Conservation (phyloP, 2,888 invertebrate genomes). For the Eristalis pertinax region DNA sequence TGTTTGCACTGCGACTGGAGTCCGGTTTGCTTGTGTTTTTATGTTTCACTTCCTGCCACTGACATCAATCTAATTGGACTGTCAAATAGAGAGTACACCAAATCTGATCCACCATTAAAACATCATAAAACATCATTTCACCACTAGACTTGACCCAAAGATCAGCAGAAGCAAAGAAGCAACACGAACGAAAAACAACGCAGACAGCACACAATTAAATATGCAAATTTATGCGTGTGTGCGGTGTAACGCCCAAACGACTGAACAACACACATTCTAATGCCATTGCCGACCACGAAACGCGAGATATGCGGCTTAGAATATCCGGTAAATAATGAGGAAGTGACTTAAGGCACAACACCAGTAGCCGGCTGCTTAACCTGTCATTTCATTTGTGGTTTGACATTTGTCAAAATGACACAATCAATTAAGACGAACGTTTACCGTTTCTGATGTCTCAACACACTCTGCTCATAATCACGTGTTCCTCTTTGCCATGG, state of each 20-base stretch:
- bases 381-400: neutral
- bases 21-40: neutral
- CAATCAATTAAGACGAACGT: neutral
- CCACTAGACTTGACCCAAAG: neutral
- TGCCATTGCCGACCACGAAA: neutral
- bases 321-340: neutral
- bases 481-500: neutral
- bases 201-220: neutral
- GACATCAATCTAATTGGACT: neutral
- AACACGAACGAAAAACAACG: neutral
- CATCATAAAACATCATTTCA: no score
- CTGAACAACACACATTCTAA: neutral
- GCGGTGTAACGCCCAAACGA: neutral
- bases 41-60: neutral
- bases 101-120: no score
- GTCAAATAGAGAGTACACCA: neutral
- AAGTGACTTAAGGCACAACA: neutral
- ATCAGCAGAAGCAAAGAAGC: neutral
- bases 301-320: neutral
- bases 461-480: neutral
- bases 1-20: neutral
- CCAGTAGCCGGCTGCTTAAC: constrained; percentile 4
- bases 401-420: constrained; percentile 3
- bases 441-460: neutral
- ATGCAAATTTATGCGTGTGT: neutral